Base-by-base conservation (phyloP, 1,140 invertebrate species). In the Diuraphis noxia region DNA sequence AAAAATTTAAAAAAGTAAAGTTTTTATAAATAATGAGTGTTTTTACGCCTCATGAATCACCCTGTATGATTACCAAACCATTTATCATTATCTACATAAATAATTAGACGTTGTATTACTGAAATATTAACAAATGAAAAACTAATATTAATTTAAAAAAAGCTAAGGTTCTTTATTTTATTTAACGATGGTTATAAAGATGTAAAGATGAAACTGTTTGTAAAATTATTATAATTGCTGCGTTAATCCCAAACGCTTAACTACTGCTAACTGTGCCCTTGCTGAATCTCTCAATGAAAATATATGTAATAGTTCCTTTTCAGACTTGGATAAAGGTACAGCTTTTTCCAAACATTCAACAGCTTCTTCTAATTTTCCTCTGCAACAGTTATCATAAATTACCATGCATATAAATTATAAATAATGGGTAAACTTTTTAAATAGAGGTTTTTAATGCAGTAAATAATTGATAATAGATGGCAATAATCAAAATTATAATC, bases 261-360 rank as follows among this genome's bases (percentile, higher is more conserved):
- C 96, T 36, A 98, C 96, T 93, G 96, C 97, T 56, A 96, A 94
- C 94, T 99, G 98, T 41, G 97, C 96, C 92, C 96, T 95, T 10
- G 98, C 97, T 81, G 98, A 98, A 94, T 98, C 96, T 93, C 96
- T 96, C 92, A 98, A 94, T 3, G 97, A 96, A 93, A 96, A 98
- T 93, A 99, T 95, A 94, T 99, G 98, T 41, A 96, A 96, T 94
- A 99, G 95, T 94, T 99, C 98, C 92, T 96, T 94, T 94, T 97
- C 96, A 36, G 97, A 98, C 93, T 97, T 97, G 41, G 97, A 96
- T 89, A 98, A 94, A 85, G 95, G 95, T 92, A 99, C 96, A n/a
- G 98, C 98, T 94, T 97, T 98, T 92, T 98, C 96, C 93, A 99
- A 98, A 36, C 97, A 94, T 92, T 96, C 96, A 92, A 99, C 95